Evolutionary conservation across 2,797 vertebrate species (phyloP), one percentile per base, ranked within the genome.

Genomic region (Gephyroberyx darwinii): DNA sequence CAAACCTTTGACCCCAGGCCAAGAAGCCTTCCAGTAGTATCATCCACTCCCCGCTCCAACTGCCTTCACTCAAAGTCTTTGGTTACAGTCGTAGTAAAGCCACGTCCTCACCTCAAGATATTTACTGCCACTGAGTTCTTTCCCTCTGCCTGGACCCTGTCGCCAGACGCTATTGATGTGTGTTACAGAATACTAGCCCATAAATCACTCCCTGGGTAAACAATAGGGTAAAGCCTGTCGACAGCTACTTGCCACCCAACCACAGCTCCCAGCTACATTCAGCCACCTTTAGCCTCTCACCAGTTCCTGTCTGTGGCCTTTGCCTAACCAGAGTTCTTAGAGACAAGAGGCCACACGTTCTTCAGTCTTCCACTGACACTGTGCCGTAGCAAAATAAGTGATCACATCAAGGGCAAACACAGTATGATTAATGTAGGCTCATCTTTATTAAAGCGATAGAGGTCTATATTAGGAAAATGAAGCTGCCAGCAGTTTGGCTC

Each of bases 381-480:
- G 4, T 31, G 22, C 14, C 14, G 33, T 55, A 55, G 37, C 2
- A 26, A 72, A 69, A 60, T 16, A 64, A 47, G 50, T 6, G 72
- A 47, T 9, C 6, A 54, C 22, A 58, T 8, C 35, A 50, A 50
- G 39, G 10, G 1, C 33, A 48, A 75, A 45, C 60, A 48, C 22
- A 48, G 6, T 31, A 55, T 69, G 41, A 65, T 76, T 60, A 37
- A 53, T 62, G 47, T 47, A 26, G 41, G 20, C 41, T 63, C 13
- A 48, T 80, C 55, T 75, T 57, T 65, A 66, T 78, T 71, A 59
- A 75, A 48, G 53, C 52, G 73, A 85, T 80, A 82, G 76, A 74
- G 59, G 68, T 86, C 83, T 89, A 90, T 86, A 86, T 84, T 86
- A 84, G 85, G 88, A 72, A 71, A 82, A 81, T 65, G 19, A 86